These are phyloP conservation scores for Argopecten irradians DNA, from an alignment of 1,140 invertebrate species.

Conservation along the genomic window DNA sequence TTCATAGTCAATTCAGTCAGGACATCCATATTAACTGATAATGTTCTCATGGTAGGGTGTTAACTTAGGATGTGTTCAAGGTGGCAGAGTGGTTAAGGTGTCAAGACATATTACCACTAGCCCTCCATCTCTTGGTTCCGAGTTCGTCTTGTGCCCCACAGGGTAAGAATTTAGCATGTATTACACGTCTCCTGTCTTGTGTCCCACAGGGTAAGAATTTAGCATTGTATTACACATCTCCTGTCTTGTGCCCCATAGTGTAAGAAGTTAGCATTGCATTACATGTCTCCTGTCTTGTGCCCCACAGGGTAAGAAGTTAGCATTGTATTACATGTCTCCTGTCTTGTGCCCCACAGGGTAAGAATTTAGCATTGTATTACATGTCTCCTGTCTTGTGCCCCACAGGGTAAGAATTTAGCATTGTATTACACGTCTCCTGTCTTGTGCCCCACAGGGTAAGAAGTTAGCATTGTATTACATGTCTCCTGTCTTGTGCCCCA, in stretches of 20 bases:
- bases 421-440: neutral
- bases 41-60: too few species aligned
- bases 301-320: constrained; percentile 69
- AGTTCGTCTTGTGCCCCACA: constrained; percentile 49
- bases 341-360: constrained; percentile 61
- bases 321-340: constrained; percentile 24
- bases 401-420: constrained; percentile 70
- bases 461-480: constrained; percentile 53
- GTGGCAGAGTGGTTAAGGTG: too few species aligned
- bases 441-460: constrained; percentile 63
- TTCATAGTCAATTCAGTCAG: too few species aligned
- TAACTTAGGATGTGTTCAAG: too few species aligned
- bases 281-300: neutral
- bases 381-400: constrained; percentile 28
- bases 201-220: constrained; percentile 69
- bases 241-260: constrained; percentile 59
- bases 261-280: constrained; percentile 60
- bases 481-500: constrained; percentile 36
- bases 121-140: too few species aligned
- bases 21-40: neutral
- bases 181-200: too few species aligned
- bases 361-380: constrained; percentile 56
- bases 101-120: too few species aligned
- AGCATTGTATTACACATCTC: constrained; percentile 31
- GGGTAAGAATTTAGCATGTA: constrained; percentile 68